These are phyloP conservation scores for Thomomys bottae DNA, from an alignment of 2,113 vertebrate genomes.

Conservation along the genomic window DNA sequence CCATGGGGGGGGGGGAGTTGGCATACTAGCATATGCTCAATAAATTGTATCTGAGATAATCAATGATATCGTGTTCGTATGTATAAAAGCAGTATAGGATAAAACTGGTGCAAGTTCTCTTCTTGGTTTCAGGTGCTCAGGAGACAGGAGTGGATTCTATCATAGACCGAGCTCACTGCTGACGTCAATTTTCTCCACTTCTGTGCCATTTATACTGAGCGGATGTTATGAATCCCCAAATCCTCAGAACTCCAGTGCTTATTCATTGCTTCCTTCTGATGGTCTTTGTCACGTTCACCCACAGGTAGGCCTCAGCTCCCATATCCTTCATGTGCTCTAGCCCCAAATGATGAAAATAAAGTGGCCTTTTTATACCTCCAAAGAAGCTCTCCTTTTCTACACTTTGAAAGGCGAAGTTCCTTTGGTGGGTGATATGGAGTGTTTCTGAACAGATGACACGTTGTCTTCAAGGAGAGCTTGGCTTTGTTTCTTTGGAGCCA, in stretches of 20 bases:
- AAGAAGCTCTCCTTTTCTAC: constrained; percentile 42
- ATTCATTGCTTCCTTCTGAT: not conserved
- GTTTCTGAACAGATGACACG: constrained; percentile 35
- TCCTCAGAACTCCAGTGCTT: not conserved
- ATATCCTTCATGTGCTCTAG: constrained; percentile 35
- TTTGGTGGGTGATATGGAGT: constrained; percentile 12
- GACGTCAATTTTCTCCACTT: not conserved
- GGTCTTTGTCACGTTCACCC: not conserved
- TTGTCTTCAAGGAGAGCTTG: constrained; percentile 70
- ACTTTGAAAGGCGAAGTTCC: constrained; percentile 43
- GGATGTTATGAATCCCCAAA: not conserved
- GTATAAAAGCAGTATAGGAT: not conserved
- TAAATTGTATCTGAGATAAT: not conserved
- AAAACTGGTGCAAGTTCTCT: not conserved
- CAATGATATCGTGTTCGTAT: not conserved
- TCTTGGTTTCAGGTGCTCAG: not conserved
- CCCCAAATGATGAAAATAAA: constrained; percentile 56
- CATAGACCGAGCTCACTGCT: not conserved
- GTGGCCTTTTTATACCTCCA: constrained; percentile 38
- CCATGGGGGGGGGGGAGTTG: no score
- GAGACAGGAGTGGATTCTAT: constrained; percentile 7
- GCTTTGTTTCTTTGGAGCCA: constrained; percentile 68
- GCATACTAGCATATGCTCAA: not conserved
- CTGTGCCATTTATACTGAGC: not conserved
- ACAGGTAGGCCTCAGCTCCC: not conserved